These are phyloP conservation scores for Sitodiplosis mosellana DNA, from an alignment of 1,140 invertebrate species.

Conservation along the genomic window DNA sequence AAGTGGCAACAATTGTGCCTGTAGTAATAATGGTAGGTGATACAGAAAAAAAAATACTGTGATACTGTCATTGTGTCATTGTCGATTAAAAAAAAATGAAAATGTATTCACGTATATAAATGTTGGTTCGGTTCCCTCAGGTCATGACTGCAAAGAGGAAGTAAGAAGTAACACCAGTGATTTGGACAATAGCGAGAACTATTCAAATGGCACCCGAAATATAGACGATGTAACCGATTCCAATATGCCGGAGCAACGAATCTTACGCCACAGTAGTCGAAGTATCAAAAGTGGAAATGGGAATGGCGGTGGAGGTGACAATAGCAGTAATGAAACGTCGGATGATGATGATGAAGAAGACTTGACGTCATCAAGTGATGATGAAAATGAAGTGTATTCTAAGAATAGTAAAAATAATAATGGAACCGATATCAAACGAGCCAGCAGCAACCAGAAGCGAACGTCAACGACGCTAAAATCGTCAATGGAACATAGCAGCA, in stretches of 20 bases:
- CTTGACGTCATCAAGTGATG: conserved; percentile 5
- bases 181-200: background rate
- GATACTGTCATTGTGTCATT: background rate
- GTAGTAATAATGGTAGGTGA: conserved; percentile 2
- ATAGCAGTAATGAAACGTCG: conserved; percentile 13
- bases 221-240: no score
- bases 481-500: conserved; percentile 5
- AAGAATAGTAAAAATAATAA: conserved; percentile 24
- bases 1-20: background rate
- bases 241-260: background rate
- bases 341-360: conserved; percentile 12
- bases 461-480: conserved; percentile 24
- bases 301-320: conserved; percentile 3
- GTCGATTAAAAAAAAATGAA: background rate
- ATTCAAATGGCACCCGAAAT: background rate
- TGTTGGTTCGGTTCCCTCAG: no score
- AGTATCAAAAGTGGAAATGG: background rate
- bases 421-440: conserved; percentile 18
- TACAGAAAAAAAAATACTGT: background rate
- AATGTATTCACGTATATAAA: no score
- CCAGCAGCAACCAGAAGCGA: conserved; percentile 21
- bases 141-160: background rate
- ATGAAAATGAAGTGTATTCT: conserved; percentile 20
- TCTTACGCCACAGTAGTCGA: background rate
- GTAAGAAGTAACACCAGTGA: background rate